Conservation (phyloP, 92 coral and sea anemone genomes). For the Siderastrea siderea region DNA sequence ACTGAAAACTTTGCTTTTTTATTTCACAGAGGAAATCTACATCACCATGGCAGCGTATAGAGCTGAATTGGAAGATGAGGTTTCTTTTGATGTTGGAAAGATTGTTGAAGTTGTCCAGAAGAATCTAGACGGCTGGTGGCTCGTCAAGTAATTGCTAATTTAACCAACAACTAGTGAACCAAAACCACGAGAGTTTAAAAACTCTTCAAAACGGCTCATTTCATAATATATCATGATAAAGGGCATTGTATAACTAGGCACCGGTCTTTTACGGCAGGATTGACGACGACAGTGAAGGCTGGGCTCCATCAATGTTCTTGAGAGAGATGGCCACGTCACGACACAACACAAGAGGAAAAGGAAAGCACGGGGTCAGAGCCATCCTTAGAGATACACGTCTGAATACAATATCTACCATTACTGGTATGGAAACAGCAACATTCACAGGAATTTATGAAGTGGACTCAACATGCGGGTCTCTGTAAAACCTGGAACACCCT, state of each 20-base stretch:
- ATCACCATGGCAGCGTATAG: constrained; percentile 80
- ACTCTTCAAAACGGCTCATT: neutral
- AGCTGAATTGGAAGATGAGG: constrained; percentile 85
- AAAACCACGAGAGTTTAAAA: too few relatives aligned
- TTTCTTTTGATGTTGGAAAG: constrained; percentile 83
- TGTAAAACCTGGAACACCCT: too few relatives aligned
- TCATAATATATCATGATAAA: neutral
- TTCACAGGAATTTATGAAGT: too few relatives aligned
- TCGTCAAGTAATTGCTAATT: constrained; percentile 65
- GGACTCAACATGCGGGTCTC: too few relatives aligned
- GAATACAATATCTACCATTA: constrained; percentile 39
- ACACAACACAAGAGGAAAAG: constrained; percentile 63
- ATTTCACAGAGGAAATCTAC: constrained; percentile 82
- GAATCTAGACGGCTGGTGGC: constrained; percentile 96
- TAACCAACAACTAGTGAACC: too few relatives aligned
- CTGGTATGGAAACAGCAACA: constrained; percentile 51
- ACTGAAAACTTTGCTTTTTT: neutral
- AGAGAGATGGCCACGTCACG: constrained; percentile 78
- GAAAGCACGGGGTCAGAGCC: constrained; percentile 39
- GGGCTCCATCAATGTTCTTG: constrained; percentile 92
- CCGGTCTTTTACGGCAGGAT: constrained; percentile 46
- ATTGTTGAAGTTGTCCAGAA: constrained; percentile 89
- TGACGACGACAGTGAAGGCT: constrained; percentile 75
- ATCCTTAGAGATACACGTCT: constrained; percentile 35
- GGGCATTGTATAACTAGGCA: neutral